A percentile compares a stretch with the other conserved stretches of the same genome.
These are phyloP conservation scores for Amphiprion clarkii DNA, from an alignment of 2,797 vertebrate genomes.

Conservation along the genomic window DNA sequence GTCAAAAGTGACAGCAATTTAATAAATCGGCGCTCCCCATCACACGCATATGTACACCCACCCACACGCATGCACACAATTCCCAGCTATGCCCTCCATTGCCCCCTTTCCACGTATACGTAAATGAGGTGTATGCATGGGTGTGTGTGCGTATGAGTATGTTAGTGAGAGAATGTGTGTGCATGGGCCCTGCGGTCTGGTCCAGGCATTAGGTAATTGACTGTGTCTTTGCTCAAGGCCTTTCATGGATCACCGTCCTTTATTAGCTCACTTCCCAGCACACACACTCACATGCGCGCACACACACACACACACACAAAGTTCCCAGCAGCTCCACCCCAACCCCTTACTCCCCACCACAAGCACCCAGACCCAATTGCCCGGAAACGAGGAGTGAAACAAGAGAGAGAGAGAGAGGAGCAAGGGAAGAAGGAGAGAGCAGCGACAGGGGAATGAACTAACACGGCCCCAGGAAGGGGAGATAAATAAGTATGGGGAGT, in stretches of 20 bases:
- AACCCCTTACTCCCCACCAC: conserved; percentile 77
- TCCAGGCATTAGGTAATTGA: conserved; percentile 90
- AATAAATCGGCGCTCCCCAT: conserved; percentile 85
- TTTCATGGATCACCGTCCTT: conserved; percentile 90
- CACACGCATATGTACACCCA: conserved; percentile 78
- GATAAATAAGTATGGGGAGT: conserved; percentile 80
- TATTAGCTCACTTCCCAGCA: conserved; percentile 88
- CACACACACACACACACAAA: conserved; percentile 60
- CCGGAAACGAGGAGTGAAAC: conserved; percentile 84
- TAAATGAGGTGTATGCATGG: conserved; percentile 82
- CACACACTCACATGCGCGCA: conserved; percentile 54
- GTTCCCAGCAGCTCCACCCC: conserved; percentile 85
- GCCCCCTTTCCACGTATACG: conserved; percentile 83
- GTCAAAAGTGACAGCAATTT: conserved; percentile 90
- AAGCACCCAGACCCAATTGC: conserved; percentile 85
- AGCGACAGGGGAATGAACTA: conserved; percentile 75
- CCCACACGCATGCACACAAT: conserved; percentile 76
- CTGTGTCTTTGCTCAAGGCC: conserved; percentile 90
- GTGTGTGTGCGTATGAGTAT: conserved; percentile 29
- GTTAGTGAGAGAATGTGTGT: conserved; percentile 67
- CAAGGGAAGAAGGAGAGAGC: conserved; percentile 67
- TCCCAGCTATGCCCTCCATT: conserved; percentile 81
- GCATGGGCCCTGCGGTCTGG: conserved; percentile 80
- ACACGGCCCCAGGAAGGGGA: conserved; percentile 77
- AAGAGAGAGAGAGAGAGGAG: conserved; percentile 68